Base-by-base conservation (phyloP, 2,888 invertebrate genomes). In the Drosophila acutilabella region DNA sequence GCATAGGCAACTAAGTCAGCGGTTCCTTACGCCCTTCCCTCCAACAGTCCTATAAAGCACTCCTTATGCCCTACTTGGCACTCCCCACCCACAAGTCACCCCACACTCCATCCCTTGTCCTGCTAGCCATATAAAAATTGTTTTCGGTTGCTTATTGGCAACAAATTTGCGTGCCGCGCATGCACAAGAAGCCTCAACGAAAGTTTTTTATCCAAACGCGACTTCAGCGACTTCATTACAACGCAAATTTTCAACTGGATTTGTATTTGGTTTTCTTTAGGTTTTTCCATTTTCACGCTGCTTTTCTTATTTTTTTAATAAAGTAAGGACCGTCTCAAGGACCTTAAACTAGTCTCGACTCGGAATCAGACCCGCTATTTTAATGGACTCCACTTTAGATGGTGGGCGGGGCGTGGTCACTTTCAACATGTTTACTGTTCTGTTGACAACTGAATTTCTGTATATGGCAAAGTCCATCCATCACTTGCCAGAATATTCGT, bases 111-210 rank as follows among this genome's bases (percentile, higher is more conserved):
- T n/a, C 30, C 6, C 33, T 23, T 7, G 18, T 6, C n/a, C 4
- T 18, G 52, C 44, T 50, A 42, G 71, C 64, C 66, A 72, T 84
- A 82, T 81, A 82, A 88, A 83, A 81, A 83, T 83, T 83, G 83
- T 83, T 88, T 87, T 83, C 82, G 82, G 74, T 71, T 81, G 82
- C 88, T 81, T 88, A 83, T 88, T 83, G 83, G 83, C 80, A 85
- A 87, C 88, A 83, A 88, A 83, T 88, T 83, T 83, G 80, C 88
- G 83, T 83, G 83, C 74, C 64, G 64, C 74, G 83, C 82, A 83
- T 83, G 67, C 82, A 66, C 60, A 82, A 72, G 48, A 42, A 57
- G 52, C 36, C 58, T 41, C 41, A 44, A 16, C 10, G 10, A 51
- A 42, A 44, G 38, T 14, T 69, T 64, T 50, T 14, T 51, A 11